phyloP scores from a whole-genome alignment of 2,888 invertebrate species.

The Cremastobaeus sp. region DNA sequence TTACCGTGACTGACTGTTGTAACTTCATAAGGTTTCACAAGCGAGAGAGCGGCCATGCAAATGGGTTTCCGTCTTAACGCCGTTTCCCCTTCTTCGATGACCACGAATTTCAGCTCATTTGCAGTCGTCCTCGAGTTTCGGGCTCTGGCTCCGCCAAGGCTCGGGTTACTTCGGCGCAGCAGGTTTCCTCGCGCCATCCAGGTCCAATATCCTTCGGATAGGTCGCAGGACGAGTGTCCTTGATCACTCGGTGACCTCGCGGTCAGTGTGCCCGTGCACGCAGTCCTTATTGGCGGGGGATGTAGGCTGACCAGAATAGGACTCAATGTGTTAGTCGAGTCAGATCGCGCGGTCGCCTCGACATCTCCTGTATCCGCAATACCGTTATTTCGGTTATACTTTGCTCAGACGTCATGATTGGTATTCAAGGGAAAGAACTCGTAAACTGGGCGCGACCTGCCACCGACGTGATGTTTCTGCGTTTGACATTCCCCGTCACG shows the following conservation, averaged over 20 bases:
- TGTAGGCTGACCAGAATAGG: conserved; percentile 66
- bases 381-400: conserved; percentile 70
- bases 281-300: conserved; percentile 38
- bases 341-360: conserved; percentile 68
- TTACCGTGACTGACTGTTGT: too few relatives aligned
- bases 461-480: conserved; percentile 53
- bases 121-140: too few relatives aligned
- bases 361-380: conserved; percentile 68
- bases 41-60: too few relatives aligned
- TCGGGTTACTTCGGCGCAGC: too few relatives aligned
- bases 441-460: conserved; percentile 62
- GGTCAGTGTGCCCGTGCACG: conserved; percentile 49
- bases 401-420: conserved; percentile 51
- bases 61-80: too few relatives aligned
- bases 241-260: conserved; percentile 70
- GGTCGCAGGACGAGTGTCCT: conserved; percentile 66
- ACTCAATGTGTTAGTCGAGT: conserved; percentile 67
- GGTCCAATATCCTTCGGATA: conserved; percentile 42
- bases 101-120: too few relatives aligned
- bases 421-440: conserved; percentile 60
- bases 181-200: neutral
- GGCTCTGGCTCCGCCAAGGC: too few relatives aligned
- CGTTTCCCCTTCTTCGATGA: too few relatives aligned
- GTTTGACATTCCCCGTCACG: conserved; percentile 55
- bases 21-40: too few relatives aligned